Percentiles rank a stretch among this genome's conserved stretches.
Conservation (phyloP, 2,113 vertebrate genomes). For the Ameiurus melas region DNA sequence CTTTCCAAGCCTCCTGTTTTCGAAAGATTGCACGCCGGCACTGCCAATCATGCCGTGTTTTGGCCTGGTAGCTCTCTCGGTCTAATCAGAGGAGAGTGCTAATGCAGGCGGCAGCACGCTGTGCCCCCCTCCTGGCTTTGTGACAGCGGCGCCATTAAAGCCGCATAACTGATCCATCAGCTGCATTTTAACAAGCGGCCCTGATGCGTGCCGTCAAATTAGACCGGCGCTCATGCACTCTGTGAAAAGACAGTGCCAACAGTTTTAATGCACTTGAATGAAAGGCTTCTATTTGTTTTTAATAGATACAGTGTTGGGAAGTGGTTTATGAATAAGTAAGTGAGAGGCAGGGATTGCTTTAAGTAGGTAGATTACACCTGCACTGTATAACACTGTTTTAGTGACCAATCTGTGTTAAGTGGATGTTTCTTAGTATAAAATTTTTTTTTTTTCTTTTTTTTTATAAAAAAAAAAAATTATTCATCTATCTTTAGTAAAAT, state of each 20-base stretch:
- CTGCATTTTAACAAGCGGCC: constrained; percentile 47
- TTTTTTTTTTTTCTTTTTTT: too few relatives aligned
- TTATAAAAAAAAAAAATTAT: too few relatives aligned
- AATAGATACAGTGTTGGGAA: constrained; percentile 20
- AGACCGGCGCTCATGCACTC: constrained; percentile 12
- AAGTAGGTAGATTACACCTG: neutral
- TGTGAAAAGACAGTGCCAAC: neutral
- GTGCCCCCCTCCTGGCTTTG: constrained; percentile 31
- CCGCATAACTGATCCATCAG: constrained; percentile 34
- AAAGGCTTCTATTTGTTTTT: constrained; percentile 31
- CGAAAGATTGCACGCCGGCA: constrained; percentile 1
- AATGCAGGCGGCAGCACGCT: constrained; percentile 34
- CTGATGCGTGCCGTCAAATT: constrained; percentile 35
- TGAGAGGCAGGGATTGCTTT: neutral
- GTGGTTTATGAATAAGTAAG: neutral
- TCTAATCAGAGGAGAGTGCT: constrained; percentile 46
- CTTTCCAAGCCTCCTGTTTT: constrained; percentile 27
- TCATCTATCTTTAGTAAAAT: too few relatives aligned
- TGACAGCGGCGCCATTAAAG: constrained; percentile 44
- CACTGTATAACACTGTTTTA: neutral
- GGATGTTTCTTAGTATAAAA: too few relatives aligned
- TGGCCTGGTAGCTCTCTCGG: neutral
- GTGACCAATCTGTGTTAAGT: neutral
- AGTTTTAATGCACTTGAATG: constrained; percentile 37
- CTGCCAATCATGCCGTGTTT: constrained; percentile 33